Conservation (phyloP, 2,113 vertebrate species). For the Tupaia tana region DNA sequence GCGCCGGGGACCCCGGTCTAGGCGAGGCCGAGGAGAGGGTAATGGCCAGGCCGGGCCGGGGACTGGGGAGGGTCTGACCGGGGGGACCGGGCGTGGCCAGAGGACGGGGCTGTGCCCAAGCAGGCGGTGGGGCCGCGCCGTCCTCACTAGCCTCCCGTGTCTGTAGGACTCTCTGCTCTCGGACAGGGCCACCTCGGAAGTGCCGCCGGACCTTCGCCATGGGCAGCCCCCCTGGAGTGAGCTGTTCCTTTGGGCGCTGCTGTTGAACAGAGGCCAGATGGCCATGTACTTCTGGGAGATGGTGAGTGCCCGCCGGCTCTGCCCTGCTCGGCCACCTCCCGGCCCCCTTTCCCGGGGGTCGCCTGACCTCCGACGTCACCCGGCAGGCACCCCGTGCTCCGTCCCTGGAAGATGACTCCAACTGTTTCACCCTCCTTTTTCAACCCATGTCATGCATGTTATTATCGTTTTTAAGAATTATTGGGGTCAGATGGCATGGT, state of each 20-base stretch:
- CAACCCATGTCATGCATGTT: neutral
- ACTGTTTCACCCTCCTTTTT: neutral
- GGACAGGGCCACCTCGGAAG: constrained; percentile 55
- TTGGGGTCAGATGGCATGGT: too few relatives aligned
- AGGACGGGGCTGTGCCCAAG: rapidly evolving
- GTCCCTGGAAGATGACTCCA: rapidly evolving
- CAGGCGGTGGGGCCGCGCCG: neutral
- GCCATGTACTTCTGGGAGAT: constrained; percentile 94
- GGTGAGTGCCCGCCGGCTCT: constrained; percentile 81
- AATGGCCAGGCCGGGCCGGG: neutral
- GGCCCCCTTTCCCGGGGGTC: neutral
- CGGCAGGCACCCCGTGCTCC: neutral
- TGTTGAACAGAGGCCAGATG: constrained; percentile 91
- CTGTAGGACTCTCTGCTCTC: constrained; percentile 77
- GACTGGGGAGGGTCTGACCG: rapidly evolving
- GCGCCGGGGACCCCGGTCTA: neutral
- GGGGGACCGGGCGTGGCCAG: rapidly evolving
- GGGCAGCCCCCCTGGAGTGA: constrained; percentile 87
- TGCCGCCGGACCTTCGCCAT: constrained; percentile 47
- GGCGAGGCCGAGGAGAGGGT: constrained; percentile 76
- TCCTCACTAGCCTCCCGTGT: neutral
- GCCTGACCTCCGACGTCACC: neutral
- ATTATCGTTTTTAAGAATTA: neutral
- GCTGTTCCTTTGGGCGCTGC: constrained; percentile 92
- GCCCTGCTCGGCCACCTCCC: neutral